Evolutionary conservation across 2,113 vertebrate genomes (phyloP), one percentile per base, ranked within the genome.

Genomic region (Burhinus oedicnemus): DNA sequence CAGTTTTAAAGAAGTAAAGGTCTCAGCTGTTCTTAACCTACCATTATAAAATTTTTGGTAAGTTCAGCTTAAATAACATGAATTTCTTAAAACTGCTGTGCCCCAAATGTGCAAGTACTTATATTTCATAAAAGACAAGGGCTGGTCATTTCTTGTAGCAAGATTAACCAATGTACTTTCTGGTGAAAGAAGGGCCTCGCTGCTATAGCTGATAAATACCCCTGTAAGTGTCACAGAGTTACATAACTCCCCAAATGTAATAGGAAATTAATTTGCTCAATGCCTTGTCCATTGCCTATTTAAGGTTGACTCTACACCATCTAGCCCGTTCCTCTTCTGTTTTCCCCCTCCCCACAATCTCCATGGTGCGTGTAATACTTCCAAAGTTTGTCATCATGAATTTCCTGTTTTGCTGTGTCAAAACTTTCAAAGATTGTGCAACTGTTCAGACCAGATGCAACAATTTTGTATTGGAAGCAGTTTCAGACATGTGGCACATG

Each of bases 391-490:
- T 87, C 96, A 93, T 92, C 87, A 64, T 76, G 83, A 97, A 97
- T 98, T 98, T 98, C 98, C 98, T 98, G 98, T 98, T 98, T 93
- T 96, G 93, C 96, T 93, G 93, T 96, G 96, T 98, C 95, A 97
- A 96, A 97, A 96, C 95, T 93, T 97, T 96, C 61, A 58, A 95
- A 91, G 97, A 97, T 98, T 98, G 97, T 98, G 98, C 97, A 98
- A 98, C 80, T 85, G 83, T 83, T 93, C 88, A 83, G 90, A 70
- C 44, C 89, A 92, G 96, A 96, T 96, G 96, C 72, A 93, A 62
- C 83, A 92, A 9, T 91, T 92, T 89, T 88, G 32, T 81, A 42
- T 93, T 94, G 96, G 72, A 96, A 62, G 86, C 47, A 66, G 64
- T 83, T 58, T 78, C 36, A 91, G 68, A 79, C 83, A 14, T 86